These are phyloP conservation scores for Diplolepis rosae DNA, from an alignment of 2,888 invertebrate genomes.

Conservation along the genomic window DNA sequence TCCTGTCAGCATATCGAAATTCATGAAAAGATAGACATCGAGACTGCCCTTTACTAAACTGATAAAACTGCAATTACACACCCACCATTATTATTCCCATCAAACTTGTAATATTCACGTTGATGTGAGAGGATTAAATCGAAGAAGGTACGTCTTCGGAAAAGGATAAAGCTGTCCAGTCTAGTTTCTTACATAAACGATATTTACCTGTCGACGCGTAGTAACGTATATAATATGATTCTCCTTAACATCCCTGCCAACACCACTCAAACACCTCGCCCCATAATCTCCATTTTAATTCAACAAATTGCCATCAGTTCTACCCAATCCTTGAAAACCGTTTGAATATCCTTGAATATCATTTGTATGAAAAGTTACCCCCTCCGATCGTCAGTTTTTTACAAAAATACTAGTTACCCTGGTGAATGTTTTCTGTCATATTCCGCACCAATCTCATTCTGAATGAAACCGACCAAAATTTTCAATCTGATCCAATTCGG, in stretches of 20 bases:
- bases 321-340: no score
- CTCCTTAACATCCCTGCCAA: constrained; percentile 17
- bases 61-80: neutral
- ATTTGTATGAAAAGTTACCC: no score
- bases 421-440: no score
- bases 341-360: no score
- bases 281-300: neutral
- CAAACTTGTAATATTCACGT: constrained; percentile 9
- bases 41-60: neutral
- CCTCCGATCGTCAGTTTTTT: no score
- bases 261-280: constrained; percentile 1
- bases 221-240: constrained; percentile 7
- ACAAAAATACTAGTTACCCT: no score
- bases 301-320: neutral
- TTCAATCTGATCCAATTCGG: no score
- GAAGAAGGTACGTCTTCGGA: neutral
- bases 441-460: no score
- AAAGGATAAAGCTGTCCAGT: constrained; percentile 11
- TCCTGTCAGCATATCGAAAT: neutral
- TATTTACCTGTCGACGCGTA: constrained; percentile 26
- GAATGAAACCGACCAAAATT: no score
- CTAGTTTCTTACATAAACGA: constrained; percentile 23
- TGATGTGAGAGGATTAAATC: neutral
- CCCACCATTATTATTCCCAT: constrained; percentile 1
- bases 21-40: neutral